phyloP scores from a whole-genome alignment of 2,797 vertebrate genomes.

The Spinibarbus caldwelli region DNA sequence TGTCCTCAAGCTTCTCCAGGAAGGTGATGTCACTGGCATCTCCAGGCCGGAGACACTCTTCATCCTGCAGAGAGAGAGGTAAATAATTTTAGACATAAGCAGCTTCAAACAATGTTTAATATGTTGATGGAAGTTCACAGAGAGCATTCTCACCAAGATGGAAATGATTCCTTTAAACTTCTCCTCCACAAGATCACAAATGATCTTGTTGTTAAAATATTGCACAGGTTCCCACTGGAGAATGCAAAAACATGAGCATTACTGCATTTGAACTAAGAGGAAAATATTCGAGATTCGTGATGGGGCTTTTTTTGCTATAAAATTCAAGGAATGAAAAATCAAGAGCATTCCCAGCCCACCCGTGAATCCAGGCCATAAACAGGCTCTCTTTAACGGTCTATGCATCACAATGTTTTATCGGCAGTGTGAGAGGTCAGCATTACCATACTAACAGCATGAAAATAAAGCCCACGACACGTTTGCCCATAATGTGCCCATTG shows the following conservation, averaged over 20 bases:
- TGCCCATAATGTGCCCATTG: constrained; percentile 69
- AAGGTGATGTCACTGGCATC: constrained; percentile 95
- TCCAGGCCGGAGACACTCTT: constrained; percentile 95
- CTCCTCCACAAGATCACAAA: constrained; percentile 97
- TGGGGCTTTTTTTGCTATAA: constrained; percentile 17
- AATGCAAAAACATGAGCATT: constrained; percentile 34
- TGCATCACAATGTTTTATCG: constrained; percentile 32
- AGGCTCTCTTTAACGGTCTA: constrained; percentile 45
- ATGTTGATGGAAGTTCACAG: neutral
- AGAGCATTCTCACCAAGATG: constrained; percentile 83
- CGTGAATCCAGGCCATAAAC: constrained; percentile 29
- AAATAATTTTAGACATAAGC: neutral
- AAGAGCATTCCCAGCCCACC: constrained; percentile 56
- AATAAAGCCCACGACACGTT: constrained; percentile 58
- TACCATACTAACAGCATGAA: constrained; percentile 60
- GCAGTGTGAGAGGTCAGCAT: constrained; percentile 48
- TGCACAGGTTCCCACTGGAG: constrained; percentile 96
- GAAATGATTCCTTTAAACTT: constrained; percentile 99
- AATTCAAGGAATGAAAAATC: constrained; percentile 62
- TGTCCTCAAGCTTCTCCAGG: constrained; percentile 94
- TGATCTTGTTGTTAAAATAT: constrained; percentile 99
- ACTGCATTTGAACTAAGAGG: constrained; percentile 11
- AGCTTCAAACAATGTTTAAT: neutral
- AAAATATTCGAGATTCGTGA: constrained; percentile 40
- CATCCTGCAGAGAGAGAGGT: constrained; percentile 80